These are phyloP conservation scores for Lepidothrix coronata DNA, from an alignment of 2,113 vertebrate species.

Conservation along the genomic window DNA sequence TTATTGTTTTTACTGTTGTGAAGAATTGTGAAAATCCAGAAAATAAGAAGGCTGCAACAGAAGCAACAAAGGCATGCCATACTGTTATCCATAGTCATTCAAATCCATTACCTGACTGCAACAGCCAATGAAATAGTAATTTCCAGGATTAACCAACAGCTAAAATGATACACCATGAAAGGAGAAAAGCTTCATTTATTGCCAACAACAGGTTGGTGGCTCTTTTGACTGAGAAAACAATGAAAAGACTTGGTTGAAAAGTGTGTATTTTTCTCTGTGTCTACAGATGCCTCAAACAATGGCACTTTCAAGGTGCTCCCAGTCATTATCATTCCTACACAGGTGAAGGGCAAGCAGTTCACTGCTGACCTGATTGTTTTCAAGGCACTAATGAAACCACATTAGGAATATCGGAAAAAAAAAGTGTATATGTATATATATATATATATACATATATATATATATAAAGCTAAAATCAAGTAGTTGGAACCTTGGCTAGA, in stretches of 20 bases:
- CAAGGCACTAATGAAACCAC: neutral
- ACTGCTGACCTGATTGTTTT: neutral
- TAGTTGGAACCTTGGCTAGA: neutral
- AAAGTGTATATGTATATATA: too few species aligned
- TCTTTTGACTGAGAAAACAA: neutral
- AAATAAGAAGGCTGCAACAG: neutral
- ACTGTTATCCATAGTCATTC: neutral
- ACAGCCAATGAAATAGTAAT: neutral
- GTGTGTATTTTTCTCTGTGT: neutral
- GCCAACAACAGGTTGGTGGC: neutral
- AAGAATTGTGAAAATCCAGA: neutral
- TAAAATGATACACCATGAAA: neutral
- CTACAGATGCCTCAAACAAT: neutral
- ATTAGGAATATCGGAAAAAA: neutral
- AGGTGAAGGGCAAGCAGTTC: neutral
- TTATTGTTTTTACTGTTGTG: neutral
- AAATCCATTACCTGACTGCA: neutral
- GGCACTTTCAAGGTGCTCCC: neutral
- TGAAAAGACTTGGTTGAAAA: neutral
- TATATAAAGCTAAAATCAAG: neutral
- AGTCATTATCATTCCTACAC: neutral
- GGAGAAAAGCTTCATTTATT: neutral
- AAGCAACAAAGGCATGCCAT: neutral
- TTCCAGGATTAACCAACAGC: neutral
- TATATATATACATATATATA: too few species aligned